phyloP scores from a whole-genome alignment of 2,888 invertebrate genomes.

The Drosophila ezoana region DNA sequence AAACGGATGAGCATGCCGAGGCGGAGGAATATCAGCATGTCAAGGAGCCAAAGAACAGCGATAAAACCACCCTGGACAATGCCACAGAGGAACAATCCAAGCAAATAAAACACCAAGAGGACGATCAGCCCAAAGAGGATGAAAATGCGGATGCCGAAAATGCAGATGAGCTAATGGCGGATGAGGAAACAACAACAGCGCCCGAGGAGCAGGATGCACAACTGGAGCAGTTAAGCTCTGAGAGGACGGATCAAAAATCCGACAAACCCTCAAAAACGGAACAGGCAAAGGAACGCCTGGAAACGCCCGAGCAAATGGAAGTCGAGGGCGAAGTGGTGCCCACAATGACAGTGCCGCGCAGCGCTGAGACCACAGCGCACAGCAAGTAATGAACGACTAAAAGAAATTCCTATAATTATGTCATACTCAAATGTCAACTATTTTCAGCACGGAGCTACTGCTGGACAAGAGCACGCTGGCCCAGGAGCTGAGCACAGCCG shows the following conservation, averaged over 20 bases:
- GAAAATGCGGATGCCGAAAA: slow-evolving; percentile 86
- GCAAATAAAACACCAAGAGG: slow-evolving; percentile 87
- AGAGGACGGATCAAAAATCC: slow-evolving; percentile 85
- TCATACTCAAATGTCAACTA: neutral
- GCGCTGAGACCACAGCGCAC: slow-evolving; percentile 91
- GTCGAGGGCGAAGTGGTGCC: slow-evolving; percentile 91
- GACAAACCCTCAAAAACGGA: slow-evolving; percentile 83
- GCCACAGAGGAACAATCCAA: slow-evolving; percentile 93
- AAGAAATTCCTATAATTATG: neutral
- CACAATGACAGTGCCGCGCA: slow-evolving; percentile 89
- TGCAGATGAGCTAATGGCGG: slow-evolving; percentile 84
- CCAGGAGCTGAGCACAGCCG: slow-evolving; percentile 75
- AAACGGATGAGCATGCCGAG: slow-evolving; percentile 86
- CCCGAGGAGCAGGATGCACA: slow-evolving; percentile 58
- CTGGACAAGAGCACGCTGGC: slow-evolving; percentile 72
- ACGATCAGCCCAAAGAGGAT: slow-evolving; percentile 87
- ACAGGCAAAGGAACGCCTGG: slow-evolving; percentile 85
- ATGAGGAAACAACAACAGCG: slow-evolving; percentile 85
- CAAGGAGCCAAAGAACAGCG: slow-evolving; percentile 90
- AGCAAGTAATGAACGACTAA: slow-evolving; percentile 86
- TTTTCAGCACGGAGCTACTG: slow-evolving; percentile 77
- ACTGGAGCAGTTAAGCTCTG: slow-evolving; percentile 84
- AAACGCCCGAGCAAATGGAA: slow-evolving; percentile 86
- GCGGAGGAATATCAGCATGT: slow-evolving; percentile 93
- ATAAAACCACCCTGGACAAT: slow-evolving; percentile 90